These are phyloP conservation scores for Drosophila tripunctata DNA, from an alignment of 2,888 invertebrate species.

Conservation along the genomic window DNA sequence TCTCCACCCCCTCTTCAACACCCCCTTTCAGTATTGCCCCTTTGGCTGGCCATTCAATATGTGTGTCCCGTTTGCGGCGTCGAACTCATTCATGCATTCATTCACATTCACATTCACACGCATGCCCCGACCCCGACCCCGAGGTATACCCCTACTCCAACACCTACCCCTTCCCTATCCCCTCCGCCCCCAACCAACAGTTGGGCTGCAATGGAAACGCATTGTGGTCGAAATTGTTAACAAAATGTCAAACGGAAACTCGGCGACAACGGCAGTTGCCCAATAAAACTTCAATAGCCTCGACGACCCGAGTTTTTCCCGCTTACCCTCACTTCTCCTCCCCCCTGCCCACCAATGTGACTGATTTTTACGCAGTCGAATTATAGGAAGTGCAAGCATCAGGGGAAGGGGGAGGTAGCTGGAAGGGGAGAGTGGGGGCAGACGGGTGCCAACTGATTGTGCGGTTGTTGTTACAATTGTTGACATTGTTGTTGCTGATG, in stretches of 20 bases:
- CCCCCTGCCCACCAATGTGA: conserved; percentile 19
- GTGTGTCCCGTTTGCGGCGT: conserved; percentile 40
- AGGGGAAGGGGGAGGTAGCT: background rate
- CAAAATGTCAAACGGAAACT: conserved; percentile 79
- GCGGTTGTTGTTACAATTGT: conserved; percentile 76
- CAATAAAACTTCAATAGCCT: conserved; percentile 76
- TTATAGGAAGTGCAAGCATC: conserved; percentile 42
- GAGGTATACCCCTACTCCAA: too few species aligned
- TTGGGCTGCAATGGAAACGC: conserved; percentile 69
- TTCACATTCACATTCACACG: conserved; percentile 72
- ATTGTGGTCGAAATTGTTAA: conserved; percentile 80
- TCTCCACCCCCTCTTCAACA: background rate
- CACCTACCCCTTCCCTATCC: background rate
- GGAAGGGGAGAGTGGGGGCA: background rate
- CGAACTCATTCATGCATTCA: conserved; percentile 71
- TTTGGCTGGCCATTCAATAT: conserved; percentile 22
- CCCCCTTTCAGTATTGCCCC: background rate
- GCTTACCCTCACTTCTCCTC: background rate
- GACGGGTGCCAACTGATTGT: conserved; percentile 66
- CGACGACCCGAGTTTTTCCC: conserved; percentile 45
- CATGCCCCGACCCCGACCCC: conserved; percentile 37
- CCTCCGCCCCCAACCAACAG: background rate
- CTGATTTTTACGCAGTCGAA: conserved; percentile 71
- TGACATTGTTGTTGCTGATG: conserved; percentile 59
- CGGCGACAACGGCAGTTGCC: conserved; percentile 47